Base-by-base conservation (phyloP, 1,140 invertebrate genomes). In the Phenacoccus solenopsis region DNA sequence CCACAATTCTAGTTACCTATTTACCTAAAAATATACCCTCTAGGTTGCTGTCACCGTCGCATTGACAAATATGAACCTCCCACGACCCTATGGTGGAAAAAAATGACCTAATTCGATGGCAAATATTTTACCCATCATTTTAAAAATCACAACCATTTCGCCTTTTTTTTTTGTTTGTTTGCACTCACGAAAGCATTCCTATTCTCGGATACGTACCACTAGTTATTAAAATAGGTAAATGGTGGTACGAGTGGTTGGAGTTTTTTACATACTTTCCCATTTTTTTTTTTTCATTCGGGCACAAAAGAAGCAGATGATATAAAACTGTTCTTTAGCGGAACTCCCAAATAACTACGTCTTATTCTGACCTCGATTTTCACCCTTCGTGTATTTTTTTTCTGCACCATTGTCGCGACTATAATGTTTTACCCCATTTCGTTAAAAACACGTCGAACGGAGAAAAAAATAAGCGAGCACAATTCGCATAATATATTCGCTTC, bases 101-200 rank as follows among this genome's bases (percentile, higher is more conserved):
- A 49, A 49, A 49, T 49, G 38, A 49, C 38, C 38, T 49, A 49
- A 10, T 49, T 49, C n/a, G n/a, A n/a, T n/a, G n/a, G n/a, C n/a
- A n/a, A n/a, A 49, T 49, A 49, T 49, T 49, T n/a, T n/a, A n/a
- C 38, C 38, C 38, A 49, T 49, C n/a, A n/a, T n/a, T n/a, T 49
- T n/a, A n/a, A 49, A 49, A 49, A 49, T 32, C 30, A 32, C 30
- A n/a, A n/a, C 30, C 5, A 32, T 32, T 32, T 32, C 5, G 30
- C 30, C 30, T 32, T 5, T 32, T 32, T 13, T 32, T 16, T 49
- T n/a, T 49, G 2, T 49, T 49, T n/a, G 3, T n/a, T n/a, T 49
- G 5, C 5, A 10, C 38, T 16, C 30, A 7, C 30, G 5, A 13
- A 13, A 7, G 30, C 20, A n/a, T 13, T 32, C 30, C 30, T 32